phyloP scores from a whole-genome alignment of 1,140 invertebrate genomes.

The Drosophila pandora region DNA sequence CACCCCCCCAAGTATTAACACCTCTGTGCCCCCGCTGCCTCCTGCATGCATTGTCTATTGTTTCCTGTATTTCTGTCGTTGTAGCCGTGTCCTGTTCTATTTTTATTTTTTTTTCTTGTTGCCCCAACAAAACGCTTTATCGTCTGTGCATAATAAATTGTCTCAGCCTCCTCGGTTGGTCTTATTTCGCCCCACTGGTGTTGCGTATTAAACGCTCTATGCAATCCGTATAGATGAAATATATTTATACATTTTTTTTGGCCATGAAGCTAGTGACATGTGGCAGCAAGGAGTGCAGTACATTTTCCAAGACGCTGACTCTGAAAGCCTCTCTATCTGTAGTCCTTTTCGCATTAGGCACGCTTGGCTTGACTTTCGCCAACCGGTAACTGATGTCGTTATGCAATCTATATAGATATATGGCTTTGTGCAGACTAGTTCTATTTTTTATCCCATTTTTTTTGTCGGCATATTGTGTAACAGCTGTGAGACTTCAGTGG shows the following conservation, averaged over 20 bases:
- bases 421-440: slow-evolving; percentile 15
- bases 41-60: slow-evolving; percentile 62
- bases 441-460: slow-evolving; percentile 7
- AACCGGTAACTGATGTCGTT: slow-evolving; percentile 70
- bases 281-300: slow-evolving; percentile 33
- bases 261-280: slow-evolving; percentile 68
- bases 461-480: slow-evolving; percentile 45
- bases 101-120: slow-evolving; percentile 28
- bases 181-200: slow-evolving; percentile 14
- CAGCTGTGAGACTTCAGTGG: slow-evolving; percentile 64
- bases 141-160: slow-evolving; percentile 79
- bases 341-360: slow-evolving; percentile 56
- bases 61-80: slow-evolving; percentile 57
- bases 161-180: slow-evolving; percentile 34
- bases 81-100: slow-evolving; percentile 17
- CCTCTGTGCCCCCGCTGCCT: slow-evolving; percentile 35
- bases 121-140: slow-evolving; percentile 71
- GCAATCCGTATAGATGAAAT: slow-evolving; percentile 24
- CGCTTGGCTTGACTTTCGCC: slow-evolving; percentile 58
- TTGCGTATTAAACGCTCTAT: slow-evolving; percentile 32
- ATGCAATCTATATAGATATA: slow-evolving; percentile 40
- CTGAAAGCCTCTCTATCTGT: slow-evolving; percentile 18
- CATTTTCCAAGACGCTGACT: slow-evolving; percentile 53
- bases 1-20: slow-evolving; percentile 52
- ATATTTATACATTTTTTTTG: slow-evolving; percentile 22